Evolutionary conservation across 2,888 invertebrate genomes (phyloP).

Genomic region (Thymelicus acteon): DNA sequence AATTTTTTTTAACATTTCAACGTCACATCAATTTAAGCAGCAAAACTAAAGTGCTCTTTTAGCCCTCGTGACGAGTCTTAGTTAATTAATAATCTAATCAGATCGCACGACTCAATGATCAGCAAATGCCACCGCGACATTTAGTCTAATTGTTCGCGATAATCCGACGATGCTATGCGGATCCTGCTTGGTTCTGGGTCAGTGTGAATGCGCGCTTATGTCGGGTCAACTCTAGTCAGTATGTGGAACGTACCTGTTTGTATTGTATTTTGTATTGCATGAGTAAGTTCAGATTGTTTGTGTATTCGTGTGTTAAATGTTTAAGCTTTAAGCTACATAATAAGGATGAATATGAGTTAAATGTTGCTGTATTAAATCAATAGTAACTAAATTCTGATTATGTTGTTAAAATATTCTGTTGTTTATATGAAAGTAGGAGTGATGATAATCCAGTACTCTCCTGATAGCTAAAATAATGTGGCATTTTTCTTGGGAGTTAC

Average conservation of each 20-base stretch:
- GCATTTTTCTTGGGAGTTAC: too few species aligned
- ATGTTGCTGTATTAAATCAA: too few species aligned
- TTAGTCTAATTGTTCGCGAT: slow-evolving; percentile 31
- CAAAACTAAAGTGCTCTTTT: slow-evolving; percentile 10
- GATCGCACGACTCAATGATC: slow-evolving; percentile 33
- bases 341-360: too few species aligned
- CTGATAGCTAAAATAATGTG: too few species aligned
- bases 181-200: slow-evolving; percentile 31
- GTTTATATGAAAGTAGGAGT: too few species aligned
- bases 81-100: slow-evolving; percentile 37
- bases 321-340: too few species aligned
- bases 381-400: too few species aligned
- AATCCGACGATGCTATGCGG: slow-evolving; percentile 30
- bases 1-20: too few species aligned
- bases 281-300: background rate
- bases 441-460: too few species aligned
- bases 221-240: background rate
- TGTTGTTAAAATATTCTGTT: too few species aligned
- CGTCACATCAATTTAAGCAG: background rate
- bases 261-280: slow-evolving; percentile 11
- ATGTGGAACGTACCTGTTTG: slow-evolving; percentile 2
- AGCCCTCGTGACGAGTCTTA: slow-evolving; percentile 27
- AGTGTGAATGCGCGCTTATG: slow-evolving; percentile 10
- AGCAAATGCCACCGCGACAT: slow-evolving; percentile 34
- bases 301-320: too few species aligned